Base-by-base conservation (phyloP, 2,797 vertebrate species). In the Ctenosaura bakeri region DNA sequence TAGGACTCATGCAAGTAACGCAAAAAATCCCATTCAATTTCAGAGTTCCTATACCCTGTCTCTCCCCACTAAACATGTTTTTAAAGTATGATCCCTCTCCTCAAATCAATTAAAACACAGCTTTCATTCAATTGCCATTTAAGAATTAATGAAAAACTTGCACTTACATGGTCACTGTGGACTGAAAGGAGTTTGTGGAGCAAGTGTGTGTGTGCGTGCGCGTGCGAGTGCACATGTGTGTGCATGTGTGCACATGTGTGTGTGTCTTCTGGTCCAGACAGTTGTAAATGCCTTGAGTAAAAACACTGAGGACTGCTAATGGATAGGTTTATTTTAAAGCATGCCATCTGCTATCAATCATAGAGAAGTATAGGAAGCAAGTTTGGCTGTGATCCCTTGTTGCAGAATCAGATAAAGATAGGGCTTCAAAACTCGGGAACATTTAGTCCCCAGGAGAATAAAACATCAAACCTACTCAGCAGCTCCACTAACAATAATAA, bases 401-500 rank as follows among this genome's bases (percentile, higher is more conserved):
- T 97, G 96, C 73, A 46, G 89, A 97, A 95, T 92, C 97, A 97
- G 95, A 97, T 97, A 97, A 97, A 98, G 97, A 97, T 97, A 96
- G 96, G 97, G 97, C 97, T 97, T 95, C 96, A 95, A 96, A 97
- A 97, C 96, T 97, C 95, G 92, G 97, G 97, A 98, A 97, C 95
- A 97, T 96, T 96, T 96, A 97, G 97, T 98, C 97, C 98, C 98
- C 97, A 95, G 94, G 98, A 98, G 98, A 98, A 98, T 98, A 98
- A 98, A 98, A 98, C 98, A 99, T 98, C 98, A 98, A 98, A 98
- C 98, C 98, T 98, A 98, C 98, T 99, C 98, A 98, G 98, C 98
- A 98, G 98, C 98, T 98, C 98, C 98, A 98, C 98, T 98, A 99
- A 98, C 98, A 98, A 99, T 98, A 99, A 99, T 99, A 99, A 99